Conservation (phyloP, 2,797 vertebrate genomes). For the Amphiprion clarkii region DNA sequence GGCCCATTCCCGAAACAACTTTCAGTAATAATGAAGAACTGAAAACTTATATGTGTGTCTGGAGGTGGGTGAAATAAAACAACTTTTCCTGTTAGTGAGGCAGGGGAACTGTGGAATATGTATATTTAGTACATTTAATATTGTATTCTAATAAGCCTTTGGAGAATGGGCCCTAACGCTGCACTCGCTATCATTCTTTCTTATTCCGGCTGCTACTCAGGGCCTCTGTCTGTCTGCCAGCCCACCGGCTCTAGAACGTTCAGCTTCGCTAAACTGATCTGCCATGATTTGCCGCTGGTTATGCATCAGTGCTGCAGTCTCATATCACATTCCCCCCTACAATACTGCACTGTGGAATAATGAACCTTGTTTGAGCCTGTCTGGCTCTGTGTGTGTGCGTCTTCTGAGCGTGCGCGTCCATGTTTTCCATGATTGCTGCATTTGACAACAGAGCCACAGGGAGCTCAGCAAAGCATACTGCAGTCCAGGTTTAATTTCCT, state of each 20-base stretch:
- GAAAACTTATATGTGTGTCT: not conserved
- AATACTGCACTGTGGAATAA: slow-evolving; percentile 85
- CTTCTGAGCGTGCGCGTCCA: slow-evolving; percentile 46
- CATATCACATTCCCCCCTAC: slow-evolving; percentile 82
- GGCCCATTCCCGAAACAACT: slow-evolving; percentile 24
- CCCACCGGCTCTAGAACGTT: slow-evolving; percentile 78
- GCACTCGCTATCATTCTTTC: slow-evolving; percentile 58
- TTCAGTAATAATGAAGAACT: slow-evolving; percentile 6
- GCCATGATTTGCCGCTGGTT: slow-evolving; percentile 85
- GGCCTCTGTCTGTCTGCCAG: slow-evolving; percentile 73
- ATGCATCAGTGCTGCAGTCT: slow-evolving; percentile 84
- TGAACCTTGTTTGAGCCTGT: slow-evolving; percentile 78
- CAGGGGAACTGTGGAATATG: slow-evolving; percentile 23
- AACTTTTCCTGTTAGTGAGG: not conserved
- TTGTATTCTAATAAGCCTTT: slow-evolving; percentile 24
- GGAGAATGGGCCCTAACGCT: slow-evolving; percentile 41
- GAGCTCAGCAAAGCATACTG: slow-evolving; percentile 81
- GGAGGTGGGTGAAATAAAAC: slow-evolving; percentile 4
- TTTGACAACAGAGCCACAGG: slow-evolving; percentile 85
- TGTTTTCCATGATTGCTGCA: slow-evolving; percentile 82
- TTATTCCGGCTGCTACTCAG: slow-evolving; percentile 62
- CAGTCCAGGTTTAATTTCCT: slow-evolving; percentile 86
- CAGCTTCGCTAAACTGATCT: slow-evolving; percentile 86
- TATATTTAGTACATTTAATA: slow-evolving; percentile 41
- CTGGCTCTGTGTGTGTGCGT: slow-evolving; percentile 50